These are phyloP conservation scores for Pteruthius melanotis DNA, from an alignment of 2,113 vertebrate genomes.

Conservation along the genomic window DNA sequence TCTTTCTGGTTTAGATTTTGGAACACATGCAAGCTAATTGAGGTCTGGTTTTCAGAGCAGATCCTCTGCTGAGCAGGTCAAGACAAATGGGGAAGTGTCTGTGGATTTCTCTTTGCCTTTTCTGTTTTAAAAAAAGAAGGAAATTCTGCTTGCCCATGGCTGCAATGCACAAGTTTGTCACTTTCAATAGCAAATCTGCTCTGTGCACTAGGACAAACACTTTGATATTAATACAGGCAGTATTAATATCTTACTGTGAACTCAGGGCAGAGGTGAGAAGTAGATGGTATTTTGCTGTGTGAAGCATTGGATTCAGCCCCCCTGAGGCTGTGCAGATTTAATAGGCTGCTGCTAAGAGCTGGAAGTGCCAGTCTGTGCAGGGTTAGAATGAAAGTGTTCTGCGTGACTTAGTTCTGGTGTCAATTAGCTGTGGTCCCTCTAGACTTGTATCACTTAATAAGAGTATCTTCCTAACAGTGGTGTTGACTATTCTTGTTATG, in stretches of 20 bases:
- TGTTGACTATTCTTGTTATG: not conserved
- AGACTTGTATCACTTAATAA: not conserved
- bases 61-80: not conserved
- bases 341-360: not conserved
- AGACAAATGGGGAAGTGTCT: not conserved
- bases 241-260: not conserved
- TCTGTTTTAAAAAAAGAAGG: not conserved
- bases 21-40: not conserved
- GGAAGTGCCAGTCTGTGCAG: not conserved
- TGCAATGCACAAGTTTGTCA: not conserved
- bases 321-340: not conserved
- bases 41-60: not conserved
- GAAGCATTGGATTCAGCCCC: not conserved
- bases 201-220: not conserved
- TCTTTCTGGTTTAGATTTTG: not conserved
- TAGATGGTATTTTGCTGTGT: not conserved
- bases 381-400: not conserved
- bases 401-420: rapidly evolving
- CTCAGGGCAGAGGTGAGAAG: not conserved
- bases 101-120: not conserved
- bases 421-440: not conserved
- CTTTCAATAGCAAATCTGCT: not conserved
- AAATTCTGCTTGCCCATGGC: not conserved
- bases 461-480: not conserved
- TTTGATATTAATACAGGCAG: no score